These are phyloP conservation scores for Halocynthia aurantium DNA, from an alignment of 23 tunicate genomes.

Conservation along the genomic window DNA sequence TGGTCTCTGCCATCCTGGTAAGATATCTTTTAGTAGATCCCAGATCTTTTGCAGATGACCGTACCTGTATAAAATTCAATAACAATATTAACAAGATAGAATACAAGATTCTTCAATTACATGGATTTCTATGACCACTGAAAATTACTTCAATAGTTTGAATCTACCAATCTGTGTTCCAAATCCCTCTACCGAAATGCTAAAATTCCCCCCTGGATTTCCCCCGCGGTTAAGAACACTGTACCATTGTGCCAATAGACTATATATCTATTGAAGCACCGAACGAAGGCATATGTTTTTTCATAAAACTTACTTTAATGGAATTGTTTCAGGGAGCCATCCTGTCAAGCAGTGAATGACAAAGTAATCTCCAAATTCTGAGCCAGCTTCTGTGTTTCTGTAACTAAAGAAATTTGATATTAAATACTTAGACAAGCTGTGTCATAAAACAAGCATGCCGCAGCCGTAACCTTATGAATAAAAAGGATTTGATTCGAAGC, in stretches of 20 bases:
- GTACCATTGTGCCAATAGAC: no score
- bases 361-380: slow-evolving; percentile 59
- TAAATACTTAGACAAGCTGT: not conserved
- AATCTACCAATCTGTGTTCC: no score
- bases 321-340: slow-evolving; percentile 84
- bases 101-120: not conserved
- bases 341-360: slow-evolving; percentile 83
- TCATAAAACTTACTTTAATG: slow-evolving; percentile 50
- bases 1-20: slow-evolving; percentile 89
- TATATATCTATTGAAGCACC: not conserved
- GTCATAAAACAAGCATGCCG: not conserved
- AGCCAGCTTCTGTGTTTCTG: not conserved
- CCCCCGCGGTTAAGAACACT: no score
- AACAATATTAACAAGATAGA: no score
- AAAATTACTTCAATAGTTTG: not conserved
- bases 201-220: no score
- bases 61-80: slow-evolving; percentile 7
- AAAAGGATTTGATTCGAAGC: no score
- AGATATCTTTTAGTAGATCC: slow-evolving; percentile 45
- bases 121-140: not conserved
- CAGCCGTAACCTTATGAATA: no score
- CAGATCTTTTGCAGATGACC: slow-evolving; percentile 43
- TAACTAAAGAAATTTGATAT: not conserved
- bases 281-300: no score
- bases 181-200: no score